These are phyloP conservation scores for Troilus luridus DNA, from an alignment of 2,888 invertebrate species.

Conservation along the genomic window DNA sequence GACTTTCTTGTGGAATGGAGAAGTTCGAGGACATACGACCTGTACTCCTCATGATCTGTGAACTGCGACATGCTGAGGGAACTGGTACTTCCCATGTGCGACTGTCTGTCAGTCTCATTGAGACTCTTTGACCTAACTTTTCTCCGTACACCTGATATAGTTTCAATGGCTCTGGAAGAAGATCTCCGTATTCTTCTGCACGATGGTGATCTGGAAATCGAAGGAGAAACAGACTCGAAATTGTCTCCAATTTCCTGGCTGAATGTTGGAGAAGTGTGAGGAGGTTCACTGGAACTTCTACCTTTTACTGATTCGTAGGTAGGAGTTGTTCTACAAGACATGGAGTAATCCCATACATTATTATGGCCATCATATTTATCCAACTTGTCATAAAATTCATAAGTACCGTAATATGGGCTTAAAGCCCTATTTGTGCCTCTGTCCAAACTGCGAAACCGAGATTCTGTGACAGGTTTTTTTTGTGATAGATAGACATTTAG, in stretches of 20 bases:
- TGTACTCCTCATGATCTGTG: constrained; percentile 72
- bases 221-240: constrained; percentile 71
- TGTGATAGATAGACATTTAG: constrained; percentile 78
- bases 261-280: constrained; percentile 72
- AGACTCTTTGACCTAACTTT: constrained; percentile 78
- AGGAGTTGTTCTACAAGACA: constrained; percentile 68
- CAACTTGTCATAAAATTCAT: constrained; percentile 67
- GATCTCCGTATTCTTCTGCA: constrained; percentile 76
- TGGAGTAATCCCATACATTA: constrained; percentile 68
- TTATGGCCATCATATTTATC: constrained; percentile 69
- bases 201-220: constrained; percentile 77
- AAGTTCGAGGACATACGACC: constrained; percentile 78
- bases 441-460: constrained; percentile 80
- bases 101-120: constrained; percentile 73
- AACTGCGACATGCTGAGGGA: constrained; percentile 70
- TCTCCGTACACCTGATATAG: constrained; percentile 68
- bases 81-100: constrained; percentile 69
- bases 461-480: constrained; percentile 80
- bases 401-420: constrained; percentile 73
- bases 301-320: constrained; percentile 69
- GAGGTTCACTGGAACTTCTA: constrained; percentile 78
- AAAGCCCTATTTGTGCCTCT: constrained; percentile 71
- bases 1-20: constrained; percentile 75
- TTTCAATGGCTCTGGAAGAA: constrained; percentile 69
- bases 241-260: constrained; percentile 66